Evolutionary conservation across 2,113 vertebrate species (phyloP).

Genomic region (Syrmaticus mikado): DNA sequence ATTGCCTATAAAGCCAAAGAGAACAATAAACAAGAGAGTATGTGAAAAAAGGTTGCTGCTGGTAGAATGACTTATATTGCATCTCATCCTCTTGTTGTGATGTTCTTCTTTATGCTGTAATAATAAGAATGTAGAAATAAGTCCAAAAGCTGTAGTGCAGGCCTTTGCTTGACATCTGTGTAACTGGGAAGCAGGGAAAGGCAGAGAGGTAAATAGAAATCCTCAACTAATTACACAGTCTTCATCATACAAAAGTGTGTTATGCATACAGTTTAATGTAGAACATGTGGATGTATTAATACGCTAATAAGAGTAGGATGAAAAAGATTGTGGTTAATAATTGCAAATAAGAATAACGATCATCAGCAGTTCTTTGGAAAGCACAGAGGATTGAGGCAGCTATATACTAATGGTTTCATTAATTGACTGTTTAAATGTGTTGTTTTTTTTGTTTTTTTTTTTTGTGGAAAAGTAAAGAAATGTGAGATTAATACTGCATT

Average conservation of each 20-base stretch:
- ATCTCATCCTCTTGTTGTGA: not conserved
- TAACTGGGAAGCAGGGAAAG: not conserved
- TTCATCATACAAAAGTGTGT: not conserved
- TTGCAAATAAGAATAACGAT: not conserved
- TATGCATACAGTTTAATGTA: not conserved
- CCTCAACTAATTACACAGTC: not conserved
- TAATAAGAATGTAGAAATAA: not conserved
- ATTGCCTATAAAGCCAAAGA: not conserved
- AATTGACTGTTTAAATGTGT: slow-evolving; percentile 21
- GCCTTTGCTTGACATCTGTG: not conserved
- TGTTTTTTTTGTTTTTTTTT: not conserved
- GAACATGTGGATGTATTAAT: slow-evolving; percentile 43
- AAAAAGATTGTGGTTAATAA: slow-evolving; percentile 35
- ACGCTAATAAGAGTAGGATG: not conserved
- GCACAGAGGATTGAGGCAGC: slow-evolving; percentile 49
- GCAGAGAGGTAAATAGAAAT: not conserved
- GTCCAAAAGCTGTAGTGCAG: not conserved
- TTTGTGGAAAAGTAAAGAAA: slow-evolving; percentile 41
- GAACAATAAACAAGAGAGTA: not conserved
- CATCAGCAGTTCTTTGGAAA: slow-evolving; percentile 10
- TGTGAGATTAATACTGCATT: slow-evolving; percentile 52
- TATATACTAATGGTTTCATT: slow-evolving; percentile 27
- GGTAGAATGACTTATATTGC: not conserved
- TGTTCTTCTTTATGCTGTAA: not conserved
- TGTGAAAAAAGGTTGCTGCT: not conserved